These are phyloP conservation scores for Schizopygopsis malacanthus DNA, from an alignment of 2,797 vertebrate genomes.

Conservation along the genomic window DNA sequence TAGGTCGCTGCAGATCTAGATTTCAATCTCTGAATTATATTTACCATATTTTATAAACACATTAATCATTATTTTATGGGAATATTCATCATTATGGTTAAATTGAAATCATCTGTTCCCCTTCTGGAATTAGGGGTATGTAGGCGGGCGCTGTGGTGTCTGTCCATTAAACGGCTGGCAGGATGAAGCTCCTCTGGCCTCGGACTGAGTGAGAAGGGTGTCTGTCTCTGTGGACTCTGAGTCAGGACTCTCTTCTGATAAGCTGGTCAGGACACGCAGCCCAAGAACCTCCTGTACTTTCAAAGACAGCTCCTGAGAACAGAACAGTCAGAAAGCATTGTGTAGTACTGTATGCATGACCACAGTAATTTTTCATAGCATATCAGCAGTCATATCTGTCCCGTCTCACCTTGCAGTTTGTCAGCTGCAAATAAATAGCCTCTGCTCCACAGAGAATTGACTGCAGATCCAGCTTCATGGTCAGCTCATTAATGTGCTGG, in stretches of 20 bases:
- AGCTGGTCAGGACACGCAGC: slow-evolving; percentile 66
- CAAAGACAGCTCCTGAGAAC: slow-evolving; percentile 82
- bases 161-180: slow-evolving; percentile 63
- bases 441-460: slow-evolving; percentile 80
- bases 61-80: neutral
- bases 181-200: slow-evolving; percentile 69
- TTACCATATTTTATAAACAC: slow-evolving; percentile 3
- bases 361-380: neutral
- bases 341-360: neutral
- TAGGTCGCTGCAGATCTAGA: neutral
- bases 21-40: slow-evolving; percentile 9
- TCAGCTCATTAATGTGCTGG: slow-evolving; percentile 92
- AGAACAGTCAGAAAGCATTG: neutral
- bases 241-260: slow-evolving; percentile 69
- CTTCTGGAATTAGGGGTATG: slow-evolving; percentile 64
- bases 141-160: slow-evolving; percentile 68
- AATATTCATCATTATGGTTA: neutral
- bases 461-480: slow-evolving; percentile 89
- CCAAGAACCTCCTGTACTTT: slow-evolving; percentile 88
- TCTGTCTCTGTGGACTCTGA: slow-evolving; percentile 69
- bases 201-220: slow-evolving; percentile 66
- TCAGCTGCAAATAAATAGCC: slow-evolving; percentile 82
- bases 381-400: slow-evolving; percentile 8
- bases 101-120: neutral
- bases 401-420: slow-evolving; percentile 72